Base-by-base conservation (phyloP, 64 coral and sea anemone genomes). In the Acropora tenuis region DNA sequence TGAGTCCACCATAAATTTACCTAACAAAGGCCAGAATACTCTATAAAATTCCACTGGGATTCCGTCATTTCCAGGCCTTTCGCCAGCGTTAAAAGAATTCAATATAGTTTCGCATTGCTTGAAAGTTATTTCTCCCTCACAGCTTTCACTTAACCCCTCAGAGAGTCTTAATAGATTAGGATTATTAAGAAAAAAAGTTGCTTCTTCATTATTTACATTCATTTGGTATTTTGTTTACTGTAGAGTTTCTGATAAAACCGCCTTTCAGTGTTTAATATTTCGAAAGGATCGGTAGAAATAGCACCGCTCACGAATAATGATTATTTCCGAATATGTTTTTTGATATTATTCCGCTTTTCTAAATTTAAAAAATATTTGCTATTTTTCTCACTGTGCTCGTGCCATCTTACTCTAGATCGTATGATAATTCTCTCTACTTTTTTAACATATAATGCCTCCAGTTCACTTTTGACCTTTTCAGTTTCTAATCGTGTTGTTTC, bases 71-170 rank as follows among this genome's bases (percentile, higher is more conserved):
- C n/a, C n/a, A n/a, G n/a, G n/a, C n/a, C n/a, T n/a, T n/a, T n/a
- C n/a, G n/a, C n/a, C n/a, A n/a, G n/a, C n/a, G n/a, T n/a, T n/a
- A n/a, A n/a, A n/a, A n/a, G n/a, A n/a, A n/a, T n/a, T n/a, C n/a
- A n/a, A n/a, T n/a, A n/a, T n/a, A n/a, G n/a, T n/a, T n/a, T n/a
- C n/a, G n/a, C n/a, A n/a, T n/a, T 75, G 19, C 10, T 75, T 30
- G 73, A 75, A 55, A 55, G 73, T 30, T 75, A 75, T 75, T 75
- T 75, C 73, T 75, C 73, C 73, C 73, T 75, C 73, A 41, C 73
- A 75, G 73, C 73, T 75, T 75, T 75, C 73, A 75, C 73, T 46
- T 75, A 75, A 75, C 20, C 43, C 73, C 73, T 75, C 20, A 75
- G 73, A 41, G 73, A 75, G 73, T 75, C 73, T 75, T 41, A 44